phyloP scores from a whole-genome alignment of 92 coral and sea anemone species.

The Phenganax marumi region DNA sequence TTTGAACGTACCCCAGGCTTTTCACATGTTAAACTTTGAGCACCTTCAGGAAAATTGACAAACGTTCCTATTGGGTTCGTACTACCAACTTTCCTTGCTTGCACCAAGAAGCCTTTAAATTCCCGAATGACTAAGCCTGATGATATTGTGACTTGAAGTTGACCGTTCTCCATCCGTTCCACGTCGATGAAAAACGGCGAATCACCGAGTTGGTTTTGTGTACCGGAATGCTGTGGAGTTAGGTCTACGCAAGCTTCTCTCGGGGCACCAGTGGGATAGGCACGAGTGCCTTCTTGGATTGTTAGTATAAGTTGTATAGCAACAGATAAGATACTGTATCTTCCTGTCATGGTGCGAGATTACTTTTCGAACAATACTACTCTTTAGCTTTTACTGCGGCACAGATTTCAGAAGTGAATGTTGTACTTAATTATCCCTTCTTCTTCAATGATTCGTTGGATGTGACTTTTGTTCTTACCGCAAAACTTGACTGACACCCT shows the following conservation, averaged over 20 bases:
- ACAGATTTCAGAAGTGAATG: no score
- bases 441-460: no score
- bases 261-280: background rate
- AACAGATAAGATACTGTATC: no score
- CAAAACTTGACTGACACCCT: no score
- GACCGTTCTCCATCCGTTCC: background rate
- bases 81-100: slow-evolving; percentile 21
- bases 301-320: no score
- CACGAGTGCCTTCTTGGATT: background rate
- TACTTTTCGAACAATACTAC: no score
- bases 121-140: background rate
- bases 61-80: background rate
- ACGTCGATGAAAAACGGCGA: slow-evolving; percentile 48
- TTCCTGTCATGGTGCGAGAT: no score
- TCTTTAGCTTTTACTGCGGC: no score
- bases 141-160: background rate
- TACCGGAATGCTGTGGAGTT: background rate
- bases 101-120: slow-evolving; percentile 30
- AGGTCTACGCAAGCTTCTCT: background rate
- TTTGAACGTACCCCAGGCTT: background rate
- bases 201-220: background rate
- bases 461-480: no score
- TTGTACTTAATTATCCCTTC: no score
- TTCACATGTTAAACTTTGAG: background rate
- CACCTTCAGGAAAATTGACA: background rate